These are phyloP conservation scores for Luscinia luscinia DNA, from an alignment of 2,797 vertebrate species.

Conservation along the genomic window DNA sequence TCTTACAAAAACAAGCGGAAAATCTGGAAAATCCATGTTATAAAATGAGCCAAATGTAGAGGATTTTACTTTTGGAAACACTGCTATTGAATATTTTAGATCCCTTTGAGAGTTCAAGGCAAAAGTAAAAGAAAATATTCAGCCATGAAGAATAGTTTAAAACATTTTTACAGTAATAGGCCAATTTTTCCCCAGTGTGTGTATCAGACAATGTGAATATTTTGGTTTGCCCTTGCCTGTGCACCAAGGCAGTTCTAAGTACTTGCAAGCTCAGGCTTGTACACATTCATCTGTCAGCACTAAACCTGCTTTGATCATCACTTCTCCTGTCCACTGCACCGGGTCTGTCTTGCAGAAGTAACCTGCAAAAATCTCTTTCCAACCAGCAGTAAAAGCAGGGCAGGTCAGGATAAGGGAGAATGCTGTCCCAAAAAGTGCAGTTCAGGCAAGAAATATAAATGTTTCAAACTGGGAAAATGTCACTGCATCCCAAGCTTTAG, in stretches of 20 bases:
- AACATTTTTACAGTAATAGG: not conserved
- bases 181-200: not conserved
- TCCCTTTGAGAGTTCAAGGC: not conserved
- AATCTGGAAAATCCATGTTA: not conserved
- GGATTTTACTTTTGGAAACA: constrained; percentile 15
- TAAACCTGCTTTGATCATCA: not conserved
- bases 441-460: not conserved
- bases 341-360: not conserved
- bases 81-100: not conserved
- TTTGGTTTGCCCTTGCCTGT: not conserved
- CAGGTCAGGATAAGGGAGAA: not conserved
- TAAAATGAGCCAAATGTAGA: not conserved
- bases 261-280: constrained; percentile 2
- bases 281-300: not conserved
- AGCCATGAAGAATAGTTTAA: not conserved
- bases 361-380: not conserved
- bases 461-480: not conserved
- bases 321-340: not conserved
- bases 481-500: not conserved
- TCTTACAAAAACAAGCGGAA: not conserved
- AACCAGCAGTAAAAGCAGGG: not conserved
- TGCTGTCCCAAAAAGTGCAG: not conserved
- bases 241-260: not conserved
- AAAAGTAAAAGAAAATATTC: not conserved
- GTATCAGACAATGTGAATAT: not conserved